A percentile compares a stretch with the other conserved stretches of the same genome.
phyloP scores from a whole-genome alignment of 92 coral and sea anemone genomes.

The Meandrina meandrites region DNA sequence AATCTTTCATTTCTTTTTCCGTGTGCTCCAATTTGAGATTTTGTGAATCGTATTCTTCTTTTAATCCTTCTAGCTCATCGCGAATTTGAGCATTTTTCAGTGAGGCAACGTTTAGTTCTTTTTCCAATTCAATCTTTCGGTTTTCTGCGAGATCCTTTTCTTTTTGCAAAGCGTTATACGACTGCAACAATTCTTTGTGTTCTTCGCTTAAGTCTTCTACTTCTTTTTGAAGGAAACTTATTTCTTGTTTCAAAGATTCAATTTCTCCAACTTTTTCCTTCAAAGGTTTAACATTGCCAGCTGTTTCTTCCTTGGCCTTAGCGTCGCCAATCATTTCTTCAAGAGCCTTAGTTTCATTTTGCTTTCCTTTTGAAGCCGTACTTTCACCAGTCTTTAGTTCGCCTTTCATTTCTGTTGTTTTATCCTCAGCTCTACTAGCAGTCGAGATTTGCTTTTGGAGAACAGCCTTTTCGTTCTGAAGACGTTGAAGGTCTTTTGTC shows the following conservation, averaged over 20 bases:
- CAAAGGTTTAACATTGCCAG: neutral
- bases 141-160: constrained; percentile 20
- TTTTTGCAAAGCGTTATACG: constrained; percentile 26
- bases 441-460: neutral
- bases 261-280: neutral
- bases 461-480: constrained; percentile 6
- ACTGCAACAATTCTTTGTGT: constrained; percentile 27
- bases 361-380: neutral
- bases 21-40: constrained; percentile 3
- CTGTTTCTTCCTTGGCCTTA: neutral
- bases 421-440: neutral
- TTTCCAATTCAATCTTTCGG: constrained; percentile 16
- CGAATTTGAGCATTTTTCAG: constrained; percentile 31
- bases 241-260: constrained; percentile 33
- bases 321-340: neutral
- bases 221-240: constrained; percentile 41
- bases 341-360: neutral
- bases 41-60: constrained; percentile 6
- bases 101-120: constrained; percentile 6
- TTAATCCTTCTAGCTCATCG: neutral
- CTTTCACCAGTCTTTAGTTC: neutral
- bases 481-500: constrained; percentile 11
- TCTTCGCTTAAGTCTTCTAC: constrained; percentile 51
- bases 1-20: constrained; percentile 22
- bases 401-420: neutral